phyloP scores from a whole-genome alignment of 2,888 invertebrate species.

The Phrixothrix hirtus region DNA sequence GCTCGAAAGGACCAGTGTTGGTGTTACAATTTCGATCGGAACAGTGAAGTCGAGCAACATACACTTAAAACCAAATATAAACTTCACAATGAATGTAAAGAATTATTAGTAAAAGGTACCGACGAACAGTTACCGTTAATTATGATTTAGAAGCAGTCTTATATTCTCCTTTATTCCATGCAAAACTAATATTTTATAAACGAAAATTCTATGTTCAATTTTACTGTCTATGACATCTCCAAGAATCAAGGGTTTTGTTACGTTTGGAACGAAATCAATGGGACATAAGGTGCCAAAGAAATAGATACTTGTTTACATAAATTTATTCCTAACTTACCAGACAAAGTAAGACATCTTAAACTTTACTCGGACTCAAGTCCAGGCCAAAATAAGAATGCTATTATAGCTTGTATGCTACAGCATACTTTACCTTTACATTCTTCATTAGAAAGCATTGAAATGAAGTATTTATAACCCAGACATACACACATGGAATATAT shows the following conservation, averaged over 20 bases:
- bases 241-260: not conserved
- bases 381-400: slow-evolving; percentile 3
- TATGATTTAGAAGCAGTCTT: slow-evolving; percentile 9
- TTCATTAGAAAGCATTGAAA: not conserved
- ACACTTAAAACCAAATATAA: no score
- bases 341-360: not conserved
- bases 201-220: slow-evolving; percentile 3
- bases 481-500: no score
- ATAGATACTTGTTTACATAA: not conserved
- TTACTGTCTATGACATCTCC: not conserved
- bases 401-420: slow-evolving; percentile 2
- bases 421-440: not conserved
- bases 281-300: not conserved
- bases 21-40: no score
- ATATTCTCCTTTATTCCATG: slow-evolving; percentile 4
- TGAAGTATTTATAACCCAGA: no score
- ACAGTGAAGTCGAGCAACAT: no score
- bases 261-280: slow-evolving; percentile 1
- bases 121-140: no score
- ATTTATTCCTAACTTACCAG: not conserved
- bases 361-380: slow-evolving; percentile 6
- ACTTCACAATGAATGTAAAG: no score
- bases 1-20: no score
- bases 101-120: no score
- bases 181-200: slow-evolving; percentile 9